phyloP scores from a whole-genome alignment of 2,797 vertebrate species.

The Betta splendens region DNA sequence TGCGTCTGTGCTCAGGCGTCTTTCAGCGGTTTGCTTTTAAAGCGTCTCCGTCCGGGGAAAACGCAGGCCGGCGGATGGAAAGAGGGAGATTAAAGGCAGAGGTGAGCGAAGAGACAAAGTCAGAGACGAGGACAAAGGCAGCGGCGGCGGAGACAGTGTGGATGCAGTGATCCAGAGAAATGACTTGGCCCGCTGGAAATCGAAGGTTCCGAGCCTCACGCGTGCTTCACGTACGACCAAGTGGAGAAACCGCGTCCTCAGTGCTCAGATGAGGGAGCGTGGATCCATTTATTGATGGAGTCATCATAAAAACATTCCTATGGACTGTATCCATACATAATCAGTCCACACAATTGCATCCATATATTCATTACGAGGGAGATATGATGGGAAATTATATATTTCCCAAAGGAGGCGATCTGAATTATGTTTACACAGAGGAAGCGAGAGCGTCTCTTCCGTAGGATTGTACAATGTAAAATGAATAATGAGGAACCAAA shows the following conservation, averaged over 20 bases:
- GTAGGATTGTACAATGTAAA: slow-evolving; percentile 19
- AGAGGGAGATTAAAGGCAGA: neutral
- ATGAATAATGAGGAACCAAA: slow-evolving; percentile 8
- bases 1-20: no score
- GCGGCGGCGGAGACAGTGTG: slow-evolving; percentile 25
- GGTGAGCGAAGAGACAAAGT: slow-evolving; percentile 2
- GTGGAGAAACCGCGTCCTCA: neutral
- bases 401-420: slow-evolving; percentile 20
- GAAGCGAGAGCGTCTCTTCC: slow-evolving; percentile 7
- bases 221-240: neutral
- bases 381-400: slow-evolving; percentile 38
- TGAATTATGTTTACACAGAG: slow-evolving; percentile 17
- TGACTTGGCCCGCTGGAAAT: slow-evolving; percentile 43
- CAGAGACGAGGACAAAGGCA: slow-evolving; percentile 8
- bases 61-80: neutral
- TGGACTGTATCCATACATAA: slow-evolving; percentile 6
- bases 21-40: neutral
- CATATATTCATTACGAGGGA: slow-evolving; percentile 56
- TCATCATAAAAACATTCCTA: slow-evolving; percentile 8
- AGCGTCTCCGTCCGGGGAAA: neutral
- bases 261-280: neutral
- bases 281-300: slow-evolving; percentile 6
- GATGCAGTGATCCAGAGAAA: slow-evolving; percentile 45
- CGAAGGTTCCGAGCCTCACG: slow-evolving; percentile 18
- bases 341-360: slow-evolving; percentile 40